Evolutionary conservation across 2,797 vertebrate genomes (phyloP), one percentile per base, ranked within the genome.

Genomic region (Acrossocheilus wenchowensis): DNA sequence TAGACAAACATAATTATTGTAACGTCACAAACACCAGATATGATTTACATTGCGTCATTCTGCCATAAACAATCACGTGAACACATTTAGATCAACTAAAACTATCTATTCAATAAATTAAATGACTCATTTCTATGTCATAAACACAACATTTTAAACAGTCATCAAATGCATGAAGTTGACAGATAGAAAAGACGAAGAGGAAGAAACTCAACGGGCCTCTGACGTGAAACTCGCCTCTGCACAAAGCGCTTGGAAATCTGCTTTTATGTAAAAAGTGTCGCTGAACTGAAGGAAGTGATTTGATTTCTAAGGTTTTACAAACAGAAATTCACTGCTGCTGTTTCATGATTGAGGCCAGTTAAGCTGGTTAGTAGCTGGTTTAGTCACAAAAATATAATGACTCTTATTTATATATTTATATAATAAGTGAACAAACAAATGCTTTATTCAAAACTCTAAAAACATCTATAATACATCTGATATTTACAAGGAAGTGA

Each of bases 381-480:
- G 90, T 91, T 88, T 89, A 92, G 87, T 89, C 71, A 89, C 91
- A 94, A 94, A 95, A 92, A 93, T 94, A 95, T 94, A 94, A 91
- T 91, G 91, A 78, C 86, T 91, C 85, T 89, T 94, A 92, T 93
- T 92, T 93, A 92, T 93, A 92, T 88, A 91, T 91, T 93, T 88
- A 90, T 93, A 95, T 91, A 87, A 93, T 92, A 89, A 93, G 92
- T 81, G 87, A 91, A 84, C 90, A 90, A 85, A 88, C 50, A 75
- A 92, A 90, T 86, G 54, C 88, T 91, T 89, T 85, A 87, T 92
- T 93, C 87, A 95, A 92, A 94, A 91, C 93, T 94, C 94, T 96
- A 95, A 95, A 95, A 95, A 95, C 91, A 96, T 94, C 95, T 97
- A 95, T 95, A 91, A 96, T 94, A 96, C 93, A 95, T 89, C 93